A percentile compares a stretch with the other conserved stretches of the same genome.
These are phyloP conservation scores for Melanaphis sacchari DNA, from an alignment of 1,140 invertebrate genomes.

Conservation along the genomic window DNA sequence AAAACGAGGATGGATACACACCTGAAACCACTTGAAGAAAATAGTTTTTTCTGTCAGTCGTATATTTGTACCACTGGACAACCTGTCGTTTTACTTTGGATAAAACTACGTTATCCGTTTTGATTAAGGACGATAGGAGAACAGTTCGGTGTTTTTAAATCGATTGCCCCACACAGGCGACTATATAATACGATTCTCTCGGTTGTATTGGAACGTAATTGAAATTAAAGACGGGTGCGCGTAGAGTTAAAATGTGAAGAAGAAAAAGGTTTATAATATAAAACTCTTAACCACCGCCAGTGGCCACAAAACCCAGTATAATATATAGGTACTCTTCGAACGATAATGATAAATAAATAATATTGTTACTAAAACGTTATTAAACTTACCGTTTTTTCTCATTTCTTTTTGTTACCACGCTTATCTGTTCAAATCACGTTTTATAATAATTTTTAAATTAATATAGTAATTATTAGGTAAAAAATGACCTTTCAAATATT, in stretches of 20 bases:
- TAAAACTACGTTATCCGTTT: conserved; percentile 17
- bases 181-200: background rate
- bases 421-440: background rate
- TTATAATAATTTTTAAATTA: background rate
- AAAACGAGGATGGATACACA: background rate
- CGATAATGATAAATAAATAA: background rate
- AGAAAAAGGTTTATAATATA: background rate
- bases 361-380: background rate
- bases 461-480: background rate
- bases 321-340: background rate
- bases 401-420: background rate
- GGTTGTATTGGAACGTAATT: background rate
- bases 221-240: background rate
- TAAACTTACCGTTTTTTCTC: background rate
- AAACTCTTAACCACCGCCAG: background rate
- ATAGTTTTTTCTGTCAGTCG: background rate
- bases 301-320: background rate
- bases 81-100: background rate
- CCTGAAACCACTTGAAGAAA: background rate
- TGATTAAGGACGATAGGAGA: background rate
- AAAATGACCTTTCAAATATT: background rate
- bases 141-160: background rate
- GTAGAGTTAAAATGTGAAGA: background rate
- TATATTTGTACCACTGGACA: background rate
- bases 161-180: background rate